Conservation (phyloP, 2,113 vertebrate species). For the Chaetodon trifascialis region DNA sequence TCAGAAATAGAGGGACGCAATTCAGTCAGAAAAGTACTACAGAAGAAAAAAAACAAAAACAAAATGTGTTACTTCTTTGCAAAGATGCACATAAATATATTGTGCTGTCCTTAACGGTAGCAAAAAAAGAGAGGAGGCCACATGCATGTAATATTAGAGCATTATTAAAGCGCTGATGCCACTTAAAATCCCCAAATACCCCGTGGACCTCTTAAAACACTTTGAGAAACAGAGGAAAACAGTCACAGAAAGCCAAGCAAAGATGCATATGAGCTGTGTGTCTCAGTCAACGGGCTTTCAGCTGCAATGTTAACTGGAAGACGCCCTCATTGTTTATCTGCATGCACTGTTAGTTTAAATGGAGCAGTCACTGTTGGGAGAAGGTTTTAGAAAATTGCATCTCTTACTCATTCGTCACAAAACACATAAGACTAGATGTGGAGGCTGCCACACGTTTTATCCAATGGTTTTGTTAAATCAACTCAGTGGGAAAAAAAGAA, state of each 20-base stretch:
- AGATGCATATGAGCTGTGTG: conserved; percentile 25
- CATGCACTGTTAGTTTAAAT: conserved; percentile 27
- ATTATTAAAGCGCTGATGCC: too few relatives aligned
- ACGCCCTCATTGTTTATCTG: background rate
- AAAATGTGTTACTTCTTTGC: too few relatives aligned
- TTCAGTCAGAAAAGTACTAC: too few relatives aligned
- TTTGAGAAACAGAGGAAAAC: background rate
- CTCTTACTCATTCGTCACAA: conserved; percentile 25
- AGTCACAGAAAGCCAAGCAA: conserved; percentile 6
- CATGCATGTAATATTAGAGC: too few relatives aligned
- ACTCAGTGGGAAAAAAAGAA: background rate
- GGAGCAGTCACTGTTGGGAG: conserved; percentile 15
- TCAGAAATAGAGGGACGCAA: background rate
- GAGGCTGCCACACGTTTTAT: background rate
- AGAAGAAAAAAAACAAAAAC: too few relatives aligned
- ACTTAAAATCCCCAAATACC: too few relatives aligned
- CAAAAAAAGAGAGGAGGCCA: too few relatives aligned
- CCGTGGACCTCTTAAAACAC: background rate
- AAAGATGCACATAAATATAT: too few relatives aligned
- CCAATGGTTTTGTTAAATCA: background rate
- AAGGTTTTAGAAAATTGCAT: background rate
- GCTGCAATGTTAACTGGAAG: conserved; percentile 16
- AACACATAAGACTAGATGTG: conserved; percentile 15
- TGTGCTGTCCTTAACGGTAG: too few relatives aligned
- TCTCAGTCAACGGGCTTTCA: conserved; percentile 19